Base-by-base conservation (phyloP, 1,140 invertebrate species). In the Cecropterus lyciades region DNA sequence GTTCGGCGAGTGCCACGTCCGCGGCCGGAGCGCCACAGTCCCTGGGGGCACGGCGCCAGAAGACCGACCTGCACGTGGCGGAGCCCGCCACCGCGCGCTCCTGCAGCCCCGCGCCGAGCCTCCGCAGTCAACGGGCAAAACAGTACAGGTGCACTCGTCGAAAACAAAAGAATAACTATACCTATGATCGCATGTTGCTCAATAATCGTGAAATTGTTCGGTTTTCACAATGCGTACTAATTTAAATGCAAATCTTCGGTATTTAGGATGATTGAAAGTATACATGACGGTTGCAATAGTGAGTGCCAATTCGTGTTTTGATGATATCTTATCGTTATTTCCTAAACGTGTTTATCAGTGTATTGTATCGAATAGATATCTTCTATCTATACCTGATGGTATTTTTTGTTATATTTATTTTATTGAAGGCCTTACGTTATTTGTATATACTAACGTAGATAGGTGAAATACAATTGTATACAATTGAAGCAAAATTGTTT, bases 51-150 rank as follows among this genome's bases (percentile, higher is more conserved):
- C 76, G 92, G 1, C 71, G 92, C 11, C 86, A 90, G 80, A 93
- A 93, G 75, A 92, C 92, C 10, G 92, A 93, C 76, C 81, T 93
- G 7, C 91, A 92, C 67, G 88, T 92, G 43, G 84, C 85, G 4
- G 92, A 88, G 59, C 82, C 91, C 33, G 70, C 78, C 16, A 77
- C 78, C 52, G 40, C 40, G 5, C 82, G 92, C 52, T 88, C 91
- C 7, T 71, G 73, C 42, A 89, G 87, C 65, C 89, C 91, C 7
- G 84, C 87, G 9, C 84, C 85, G 55, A 88, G 87, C 53, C 84
- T 91, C 6, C 81, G 88, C 20, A 92, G 89, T 64, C 89, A 91
- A 63, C 70, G 87, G 51, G 88, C 91, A 10, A 91, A 92, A 68
- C 89, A 91, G 69, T 92, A 92, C 89, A 92, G 92, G 92, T 93